A percentile compares a stretch with the other conserved stretches of the same genome.
Conservation (phyloP, 2,113 vertebrate genomes). For the Sturnira hondurensis region DNA sequence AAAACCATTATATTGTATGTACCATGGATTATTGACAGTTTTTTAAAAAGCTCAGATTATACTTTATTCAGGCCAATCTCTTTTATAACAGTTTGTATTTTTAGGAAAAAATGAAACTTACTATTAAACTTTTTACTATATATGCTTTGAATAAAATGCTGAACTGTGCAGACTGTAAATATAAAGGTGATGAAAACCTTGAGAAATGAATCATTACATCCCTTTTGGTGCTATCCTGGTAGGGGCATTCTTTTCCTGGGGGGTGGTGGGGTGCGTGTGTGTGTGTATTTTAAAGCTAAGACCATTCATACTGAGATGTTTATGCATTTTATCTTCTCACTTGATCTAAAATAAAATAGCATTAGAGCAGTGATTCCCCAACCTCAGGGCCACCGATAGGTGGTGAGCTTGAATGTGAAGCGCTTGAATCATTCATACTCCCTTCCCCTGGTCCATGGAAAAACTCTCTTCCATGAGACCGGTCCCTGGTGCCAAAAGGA, state of each 20-base stretch:
- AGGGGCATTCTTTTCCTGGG: background rate
- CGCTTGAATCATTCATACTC: too few species aligned
- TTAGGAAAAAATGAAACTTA: background rate
- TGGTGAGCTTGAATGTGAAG: too few species aligned
- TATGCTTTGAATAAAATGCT: background rate
- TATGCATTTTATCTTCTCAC: background rate
- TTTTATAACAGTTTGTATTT: constrained; percentile 8
- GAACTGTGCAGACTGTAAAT: background rate
- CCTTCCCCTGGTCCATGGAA: too few species aligned
- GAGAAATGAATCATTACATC: background rate
- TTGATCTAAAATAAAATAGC: background rate
- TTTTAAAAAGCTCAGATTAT: background rate
- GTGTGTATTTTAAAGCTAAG: background rate
- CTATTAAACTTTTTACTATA: background rate
- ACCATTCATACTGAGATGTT: background rate
- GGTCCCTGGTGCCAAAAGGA: too few species aligned
- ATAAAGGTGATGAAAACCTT: background rate
- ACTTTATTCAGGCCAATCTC: background rate
- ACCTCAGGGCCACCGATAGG: too few species aligned
- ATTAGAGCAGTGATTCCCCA: too few species aligned
- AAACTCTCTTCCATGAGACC: too few species aligned
- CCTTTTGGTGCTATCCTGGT: background rate
- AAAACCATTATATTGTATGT: background rate
- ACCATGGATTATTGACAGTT: background rate
- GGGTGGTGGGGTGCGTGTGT: too few species aligned